These are phyloP conservation scores for Pseudonaja textilis DNA, from an alignment of 2,113 vertebrate species.

Conservation along the genomic window DNA sequence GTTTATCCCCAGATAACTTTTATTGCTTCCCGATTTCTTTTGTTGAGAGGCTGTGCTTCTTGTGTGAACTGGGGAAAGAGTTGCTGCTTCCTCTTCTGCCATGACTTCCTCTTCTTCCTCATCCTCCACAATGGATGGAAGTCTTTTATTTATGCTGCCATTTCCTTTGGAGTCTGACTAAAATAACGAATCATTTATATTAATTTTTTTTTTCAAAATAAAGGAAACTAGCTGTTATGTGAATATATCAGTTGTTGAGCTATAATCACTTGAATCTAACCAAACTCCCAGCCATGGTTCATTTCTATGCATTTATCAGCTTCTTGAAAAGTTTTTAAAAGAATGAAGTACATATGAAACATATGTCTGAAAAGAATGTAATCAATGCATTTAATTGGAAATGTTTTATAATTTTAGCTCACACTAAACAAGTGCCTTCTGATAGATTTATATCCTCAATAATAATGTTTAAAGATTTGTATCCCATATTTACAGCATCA, in stretches of 20 bases:
- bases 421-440: background rate
- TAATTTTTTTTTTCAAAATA: conserved; percentile 8
- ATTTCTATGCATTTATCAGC: background rate
- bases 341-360: background rate
- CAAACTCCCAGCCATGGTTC: background rate
- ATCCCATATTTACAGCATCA: background rate
- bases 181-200: conserved; percentile 42
- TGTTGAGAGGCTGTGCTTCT: conserved; percentile 64
- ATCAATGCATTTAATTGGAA: background rate
- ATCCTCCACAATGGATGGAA: conserved; percentile 78
- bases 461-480: background rate
- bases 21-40: conserved; percentile 67
- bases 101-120: conserved; percentile 74
- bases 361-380: background rate
- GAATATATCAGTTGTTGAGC: background rate
- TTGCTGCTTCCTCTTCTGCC: conserved; percentile 69
- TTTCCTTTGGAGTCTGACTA: conserved; percentile 79
- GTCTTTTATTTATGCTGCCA: conserved; percentile 76
- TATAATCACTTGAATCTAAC: background rate
- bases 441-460: conserved; percentile 5
- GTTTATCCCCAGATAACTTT: conserved; percentile 73
- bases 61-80: conserved; percentile 71
- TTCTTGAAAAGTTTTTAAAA: background rate
- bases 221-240: background rate
- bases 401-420: background rate